Evolutionary conservation across 2,888 invertebrate genomes (phyloP), one percentile per base, ranked within the genome.

Genomic region (Arctia plantaginis): DNA sequence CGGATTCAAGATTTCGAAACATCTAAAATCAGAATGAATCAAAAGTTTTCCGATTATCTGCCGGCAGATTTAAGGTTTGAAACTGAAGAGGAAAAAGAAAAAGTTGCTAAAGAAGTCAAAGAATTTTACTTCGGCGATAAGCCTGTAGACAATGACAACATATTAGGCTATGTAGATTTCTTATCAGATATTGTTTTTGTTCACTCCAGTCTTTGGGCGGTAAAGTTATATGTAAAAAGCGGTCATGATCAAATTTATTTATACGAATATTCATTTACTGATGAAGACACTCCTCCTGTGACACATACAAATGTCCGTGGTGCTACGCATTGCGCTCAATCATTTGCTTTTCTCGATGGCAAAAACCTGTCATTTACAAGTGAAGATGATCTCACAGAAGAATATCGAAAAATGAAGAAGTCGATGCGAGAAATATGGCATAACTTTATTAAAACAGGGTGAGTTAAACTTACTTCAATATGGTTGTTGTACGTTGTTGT

Each of bases 111-210:
- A 27, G 65, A 74, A 66, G 69, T 91, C 0, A 92, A 90, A 77
- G 71, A 87, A 68, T 89, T 89, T 77, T 89, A 89, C 73, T 91
- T 91, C 75, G 86, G 83, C 8, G 80, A 86, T 3, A 80, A 85
- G 10, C 69, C 82, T 23, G 79, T 91, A 12, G 70, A 71, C 12
- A 72, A 85, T 8, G 81, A 86, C 1, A 86, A 69, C 35, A 69
- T 90, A 59, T 71, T 88, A 33, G 44, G 23, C 1, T 91, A 83
- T 64, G 71, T 91, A 8, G 79, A 90, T 72, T 91, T 74, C 72
- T 89, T 89, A 67, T 78, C 87, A 6, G 90, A 91, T 72, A 69
- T 86, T 8, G 35, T 87, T 2, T 87, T 89, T 76, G 72, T 75
- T 15, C 88, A 83, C 71, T 73, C 88, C 1, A 76, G 35, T 6